phyloP scores from a whole-genome alignment of 2,113 vertebrate genomes.

The Electrona antarctica region DNA sequence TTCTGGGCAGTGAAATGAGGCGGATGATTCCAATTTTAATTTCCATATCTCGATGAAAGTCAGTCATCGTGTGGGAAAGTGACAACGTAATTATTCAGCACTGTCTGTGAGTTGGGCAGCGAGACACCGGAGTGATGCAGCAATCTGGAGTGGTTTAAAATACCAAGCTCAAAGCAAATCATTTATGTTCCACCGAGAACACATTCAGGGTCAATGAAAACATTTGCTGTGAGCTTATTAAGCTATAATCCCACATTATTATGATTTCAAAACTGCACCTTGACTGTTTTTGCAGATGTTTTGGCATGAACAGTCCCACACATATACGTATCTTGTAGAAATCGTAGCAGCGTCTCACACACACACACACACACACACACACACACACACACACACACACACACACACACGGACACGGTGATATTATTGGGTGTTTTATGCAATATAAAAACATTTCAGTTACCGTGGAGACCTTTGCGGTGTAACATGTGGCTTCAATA shows the following conservation, averaged over 20 bases:
- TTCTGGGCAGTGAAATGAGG: slow-evolving; percentile 8
- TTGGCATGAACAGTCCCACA: slow-evolving; percentile 45
- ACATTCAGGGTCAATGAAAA: slow-evolving; percentile 44
- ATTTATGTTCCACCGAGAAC: neutral
- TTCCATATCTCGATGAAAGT: slow-evolving; percentile 24
- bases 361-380: slow-evolving; percentile 5
- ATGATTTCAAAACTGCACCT: slow-evolving; percentile 34
- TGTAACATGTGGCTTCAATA: slow-evolving; percentile 35
- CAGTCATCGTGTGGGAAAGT: slow-evolving; percentile 28
- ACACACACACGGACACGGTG: slow-evolving; percentile 12
- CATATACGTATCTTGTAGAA: slow-evolving; percentile 29
- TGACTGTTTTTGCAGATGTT: slow-evolving; percentile 57
- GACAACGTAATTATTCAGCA: slow-evolving; percentile 40
- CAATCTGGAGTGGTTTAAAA: neutral
- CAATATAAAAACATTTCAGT: slow-evolving; percentile 35
- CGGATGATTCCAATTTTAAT: slow-evolving; percentile 24
- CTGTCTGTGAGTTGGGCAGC: slow-evolving; percentile 20
- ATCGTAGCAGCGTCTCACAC: slow-evolving; percentile 20
- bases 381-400: neutral
- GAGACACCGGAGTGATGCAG: neutral
- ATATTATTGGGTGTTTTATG: slow-evolving; percentile 24
- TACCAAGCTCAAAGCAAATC: too few relatives aligned
- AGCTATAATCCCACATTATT: slow-evolving; percentile 44
- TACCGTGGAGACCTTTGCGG: slow-evolving; percentile 25
- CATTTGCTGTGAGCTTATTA: slow-evolving; percentile 59